Conservation (phyloP, 2,797 vertebrate species). For the Lacerta agilis region DNA sequence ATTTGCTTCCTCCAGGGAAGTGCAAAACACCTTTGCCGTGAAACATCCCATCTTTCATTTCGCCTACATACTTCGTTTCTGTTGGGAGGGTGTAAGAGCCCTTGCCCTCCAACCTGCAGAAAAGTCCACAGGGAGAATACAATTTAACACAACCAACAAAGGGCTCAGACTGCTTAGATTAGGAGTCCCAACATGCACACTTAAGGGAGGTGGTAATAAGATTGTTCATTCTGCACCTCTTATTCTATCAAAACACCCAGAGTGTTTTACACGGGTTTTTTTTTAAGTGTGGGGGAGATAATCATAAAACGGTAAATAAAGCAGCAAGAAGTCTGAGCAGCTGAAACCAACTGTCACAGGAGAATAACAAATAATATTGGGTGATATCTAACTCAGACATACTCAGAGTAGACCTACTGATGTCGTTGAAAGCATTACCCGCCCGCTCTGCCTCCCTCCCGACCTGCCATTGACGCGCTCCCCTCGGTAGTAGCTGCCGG, state of each 20-base stretch:
- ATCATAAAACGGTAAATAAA: neutral
- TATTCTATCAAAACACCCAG: neutral
- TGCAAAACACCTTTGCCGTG: slow-evolving; percentile 90
- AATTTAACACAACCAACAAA: neutral
- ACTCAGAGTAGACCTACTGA: too few species aligned
- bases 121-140: neutral
- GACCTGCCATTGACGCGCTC: slow-evolving; percentile 82
- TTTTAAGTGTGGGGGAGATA: too few species aligned
- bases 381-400: too few species aligned
- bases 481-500: slow-evolving; percentile 83
- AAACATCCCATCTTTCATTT: slow-evolving; percentile 90
- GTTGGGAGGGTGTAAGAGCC: slow-evolving; percentile 87
- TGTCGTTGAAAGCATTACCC: too few species aligned
- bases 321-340: neutral
- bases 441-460: neutral
- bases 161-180: neutral
- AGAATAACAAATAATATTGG: too few species aligned
- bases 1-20: slow-evolving; percentile 85
- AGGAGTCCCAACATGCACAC: neutral
- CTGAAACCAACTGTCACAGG: too few species aligned
- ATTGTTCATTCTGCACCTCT: neutral
- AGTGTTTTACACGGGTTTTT: neutral
- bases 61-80: slow-evolving; percentile 85
- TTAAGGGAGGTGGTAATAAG: neutral
- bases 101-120: slow-evolving; percentile 87